Base-by-base conservation (phyloP, 2,113 vertebrate genomes). In the Alosa alosa region DNA sequence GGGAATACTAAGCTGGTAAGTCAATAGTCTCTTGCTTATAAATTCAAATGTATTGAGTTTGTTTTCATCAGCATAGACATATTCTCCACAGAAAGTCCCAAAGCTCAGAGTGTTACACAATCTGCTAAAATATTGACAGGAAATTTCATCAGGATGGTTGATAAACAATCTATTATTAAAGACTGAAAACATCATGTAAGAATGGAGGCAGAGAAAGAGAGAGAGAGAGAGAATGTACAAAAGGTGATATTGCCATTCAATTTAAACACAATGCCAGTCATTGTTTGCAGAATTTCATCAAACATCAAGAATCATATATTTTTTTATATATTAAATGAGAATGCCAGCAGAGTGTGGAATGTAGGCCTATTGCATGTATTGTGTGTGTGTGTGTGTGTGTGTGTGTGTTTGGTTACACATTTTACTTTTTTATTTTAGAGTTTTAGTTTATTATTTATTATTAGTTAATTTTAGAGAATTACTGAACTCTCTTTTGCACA, bases 81-180 rank as follows among this genome's bases (percentile, higher is more conserved):
- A 83, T 3, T 39, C 86, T 68, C 82, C 68, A 84, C 72, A 78
- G 55, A 39, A 52, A 50, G 3, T 82, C 83, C 86, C 89, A 64
- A 82, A 81, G 83, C 81, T 87, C 85, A 20, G 41, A 57, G 22
- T 86, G 81, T 88, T 78, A 84, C 82, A 81, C 22, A 44, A 88
- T 88, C 90, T 89, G 91, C 89, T 92, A 87, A 87, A 92, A 91
- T 87, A 91, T 82, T 87, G 88, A 88, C 86, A 86, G 86, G 84
- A 87, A 86, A 83, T 88, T 85, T 88, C 90, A 88, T 86, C 84
- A 84, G 84, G 83, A 89, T 82, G 89, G 86, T 86, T 13, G 72
- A 86, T 91, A 93, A 89, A 88, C 87, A 87, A 93, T 90, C 88
- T 91, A 92, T 93, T 92, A 93, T 89, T 90, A 92, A 90, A 91